A percentile compares a stretch with the other conserved stretches of the same genome.
Conservation (phyloP, 1,140 invertebrate genomes). For the Drosophila pseudoobscura region DNA sequence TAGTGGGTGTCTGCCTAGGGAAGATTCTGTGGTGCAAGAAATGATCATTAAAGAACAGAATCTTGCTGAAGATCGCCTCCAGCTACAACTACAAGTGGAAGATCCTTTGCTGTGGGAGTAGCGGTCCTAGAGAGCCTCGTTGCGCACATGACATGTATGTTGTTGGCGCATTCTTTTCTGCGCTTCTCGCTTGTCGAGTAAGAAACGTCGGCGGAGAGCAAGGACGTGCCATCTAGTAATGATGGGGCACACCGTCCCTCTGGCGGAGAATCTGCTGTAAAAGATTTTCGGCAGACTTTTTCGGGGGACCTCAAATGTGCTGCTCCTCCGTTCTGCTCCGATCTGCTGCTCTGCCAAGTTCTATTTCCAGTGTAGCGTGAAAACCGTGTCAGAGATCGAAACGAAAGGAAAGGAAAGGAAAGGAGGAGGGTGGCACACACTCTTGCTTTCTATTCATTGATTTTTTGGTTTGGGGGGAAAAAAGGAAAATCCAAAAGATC, state of each 20-base stretch:
- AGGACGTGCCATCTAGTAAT: too few relatives aligned
- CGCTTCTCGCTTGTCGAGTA: too few relatives aligned
- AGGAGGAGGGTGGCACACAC: slow-evolving; percentile 19
- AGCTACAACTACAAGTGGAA: too few relatives aligned
- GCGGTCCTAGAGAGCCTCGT: too few relatives aligned
- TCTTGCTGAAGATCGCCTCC: too few relatives aligned
- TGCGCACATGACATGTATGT: too few relatives aligned
- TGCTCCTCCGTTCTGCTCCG: slow-evolving; percentile 8
- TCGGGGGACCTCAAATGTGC: slow-evolving; percentile 3
- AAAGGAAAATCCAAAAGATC: slow-evolving; percentile 49
- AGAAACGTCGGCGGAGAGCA: too few relatives aligned
- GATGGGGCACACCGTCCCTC: background rate
- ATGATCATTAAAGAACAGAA: too few relatives aligned
- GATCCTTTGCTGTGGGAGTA: too few relatives aligned
- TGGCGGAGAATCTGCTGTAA: slow-evolving; percentile 44
- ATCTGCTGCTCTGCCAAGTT: slow-evolving; percentile 38
- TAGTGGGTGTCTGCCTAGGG: background rate
- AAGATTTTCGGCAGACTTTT: slow-evolving; percentile 42
- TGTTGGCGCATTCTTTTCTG: too few relatives aligned
- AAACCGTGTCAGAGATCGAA: slow-evolving; percentile 47
- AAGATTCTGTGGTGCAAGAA: slow-evolving; percentile 4
- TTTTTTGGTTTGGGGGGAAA: slow-evolving; percentile 19
- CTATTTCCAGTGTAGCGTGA: slow-evolving; percentile 68
- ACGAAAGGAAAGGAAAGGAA: background rate
- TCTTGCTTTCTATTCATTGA: slow-evolving; percentile 35